A percentile compares a stretch with the other conserved stretches of the same genome.
Evolutionary conservation across 2,113 vertebrate genomes (phyloP).

Genomic region (Gallinago jamesoni): DNA sequence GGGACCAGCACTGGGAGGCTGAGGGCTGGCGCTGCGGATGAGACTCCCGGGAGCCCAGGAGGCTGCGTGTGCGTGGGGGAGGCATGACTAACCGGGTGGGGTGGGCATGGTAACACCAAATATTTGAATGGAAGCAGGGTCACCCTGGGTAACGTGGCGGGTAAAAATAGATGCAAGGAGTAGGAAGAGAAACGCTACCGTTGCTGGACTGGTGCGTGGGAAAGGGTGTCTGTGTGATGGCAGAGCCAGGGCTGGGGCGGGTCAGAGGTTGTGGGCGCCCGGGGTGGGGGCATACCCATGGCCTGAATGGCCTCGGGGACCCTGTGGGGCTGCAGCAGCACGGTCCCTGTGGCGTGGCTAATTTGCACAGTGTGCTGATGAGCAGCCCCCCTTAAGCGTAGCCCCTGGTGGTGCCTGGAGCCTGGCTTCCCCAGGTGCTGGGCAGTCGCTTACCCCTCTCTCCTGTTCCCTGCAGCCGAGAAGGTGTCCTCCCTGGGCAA

Average conservation of each 20-base stretch:
- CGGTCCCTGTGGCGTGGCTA: accelerated
- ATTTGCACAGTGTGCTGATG: accelerated
- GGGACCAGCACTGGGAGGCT: background rate
- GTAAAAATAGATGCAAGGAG: slow-evolving; percentile 31
- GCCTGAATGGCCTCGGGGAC: background rate
- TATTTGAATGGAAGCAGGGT: slow-evolving; percentile 50
- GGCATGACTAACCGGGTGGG: background rate
- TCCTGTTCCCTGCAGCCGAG: background rate
- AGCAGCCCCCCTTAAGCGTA: accelerated
- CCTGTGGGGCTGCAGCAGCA: background rate
- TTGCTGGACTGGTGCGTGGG: background rate
- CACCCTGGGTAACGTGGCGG: background rate
- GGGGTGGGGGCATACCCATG: accelerated
- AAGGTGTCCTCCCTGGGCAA: slow-evolving; percentile 91
- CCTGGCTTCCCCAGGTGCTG: background rate
- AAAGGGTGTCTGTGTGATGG: background rate
- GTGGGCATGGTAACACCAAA: slow-evolving; percentile 61
- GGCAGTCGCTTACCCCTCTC: background rate
- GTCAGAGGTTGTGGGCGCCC: background rate
- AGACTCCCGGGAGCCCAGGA: background rate
- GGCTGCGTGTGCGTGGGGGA: background rate
- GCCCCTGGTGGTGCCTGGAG: accelerated
- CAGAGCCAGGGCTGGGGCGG: background rate
- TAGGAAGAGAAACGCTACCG: background rate
- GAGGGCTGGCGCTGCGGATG: accelerated